Evolutionary conservation across 2,113 vertebrate genomes (phyloP), one percentile per base, ranked within the genome.

Genomic region (Cisticola juncidis): DNA sequence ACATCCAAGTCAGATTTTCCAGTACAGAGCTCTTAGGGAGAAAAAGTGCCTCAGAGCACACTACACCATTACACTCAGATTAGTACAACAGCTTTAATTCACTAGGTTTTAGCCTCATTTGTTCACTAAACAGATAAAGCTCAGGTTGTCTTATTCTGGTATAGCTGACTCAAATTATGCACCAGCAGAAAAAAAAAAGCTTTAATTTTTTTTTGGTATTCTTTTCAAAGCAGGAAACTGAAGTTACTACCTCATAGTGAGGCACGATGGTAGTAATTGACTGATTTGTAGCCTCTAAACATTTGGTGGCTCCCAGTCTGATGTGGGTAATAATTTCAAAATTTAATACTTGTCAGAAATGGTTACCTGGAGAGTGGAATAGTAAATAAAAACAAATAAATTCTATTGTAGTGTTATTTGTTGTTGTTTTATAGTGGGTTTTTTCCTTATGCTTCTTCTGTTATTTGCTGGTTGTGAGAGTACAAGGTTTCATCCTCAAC

Each of bases 191-290:
- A 81, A 28, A 81, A 28, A 18, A 20, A 5, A 76, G 25, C 35
- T 61, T 24, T 61, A 54, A 42, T 20, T 71, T 66, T 84, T 90
- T 10, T 12, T 74, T 69, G 29, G 29, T 48, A 28, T 90, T 92
- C 2, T 2, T 93, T 90, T 88, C 71, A 92, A 78, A 94, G 94
- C 58, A 90, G 64, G 62, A 94, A 94, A 66, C 54, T 70, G 60
- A 97, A 95, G 54, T 87, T 94, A 66, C 94, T 95, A 88, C 95
- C 96, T 96, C 92, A 92, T 50, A 93, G 38, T 81, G 95, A 92
- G 92, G 90, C 62, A 82, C 9, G 0, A 77, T 16, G 35, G 85
- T 90, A 93, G 88, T 60, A 69, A 94, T 33, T 36, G 38, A 86
- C 92, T 88, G 85, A 85, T 44, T 51, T 42, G 15, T 7, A 69